Evolutionary conservation across 2,797 vertebrate species (phyloP), one percentile per base, ranked within the genome.

Genomic region (Sebastes trivittatus): DNA sequence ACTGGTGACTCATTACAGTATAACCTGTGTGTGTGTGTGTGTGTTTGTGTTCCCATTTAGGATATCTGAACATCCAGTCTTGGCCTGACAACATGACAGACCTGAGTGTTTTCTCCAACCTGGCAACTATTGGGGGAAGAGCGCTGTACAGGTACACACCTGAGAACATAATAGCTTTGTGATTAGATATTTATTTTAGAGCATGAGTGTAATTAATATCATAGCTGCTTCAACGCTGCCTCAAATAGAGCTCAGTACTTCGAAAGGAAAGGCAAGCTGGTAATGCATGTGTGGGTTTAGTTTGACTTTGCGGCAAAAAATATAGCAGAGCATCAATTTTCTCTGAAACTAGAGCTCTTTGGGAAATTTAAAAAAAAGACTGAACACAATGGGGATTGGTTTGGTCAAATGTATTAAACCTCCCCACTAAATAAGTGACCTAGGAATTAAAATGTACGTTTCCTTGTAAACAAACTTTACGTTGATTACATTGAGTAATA

Each of bases 51-150:
- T 23, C 58, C 72, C 59, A 64, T 88, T 83, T 89, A 99, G 98
- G 98, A 60, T 99, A 95, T 88, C 93, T 99, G 89, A 99, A 99
- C 91, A 98, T 99, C 91, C 98, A 99, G 77, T 99, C 98, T 0
- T 99, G 98, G 98, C 98, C 98, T 42, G 97, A 97, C 92, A 99
- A 99, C 88, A 97, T 99, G 96, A 98, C 98, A 5, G 98, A 99
- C 89, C 95, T 99, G 89, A 97, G 96, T 88, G 98, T 99, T 49
- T 99, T 99, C 91, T 98, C 98, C 83, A 99, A 97, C 93, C 88
- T 99, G 92, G 97, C 96, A 72, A 99, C 97, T 46, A 99, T 99
- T 0, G 98, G 98, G 23, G 98, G 98, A 81, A 94, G 98, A 95
- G 96, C 97, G 1, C 93, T 99, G 11, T 99, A 99, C 88, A 99